phyloP scores from a whole-genome alignment of 2,797 vertebrate species.

The Schizothorax lantsangensis region DNA sequence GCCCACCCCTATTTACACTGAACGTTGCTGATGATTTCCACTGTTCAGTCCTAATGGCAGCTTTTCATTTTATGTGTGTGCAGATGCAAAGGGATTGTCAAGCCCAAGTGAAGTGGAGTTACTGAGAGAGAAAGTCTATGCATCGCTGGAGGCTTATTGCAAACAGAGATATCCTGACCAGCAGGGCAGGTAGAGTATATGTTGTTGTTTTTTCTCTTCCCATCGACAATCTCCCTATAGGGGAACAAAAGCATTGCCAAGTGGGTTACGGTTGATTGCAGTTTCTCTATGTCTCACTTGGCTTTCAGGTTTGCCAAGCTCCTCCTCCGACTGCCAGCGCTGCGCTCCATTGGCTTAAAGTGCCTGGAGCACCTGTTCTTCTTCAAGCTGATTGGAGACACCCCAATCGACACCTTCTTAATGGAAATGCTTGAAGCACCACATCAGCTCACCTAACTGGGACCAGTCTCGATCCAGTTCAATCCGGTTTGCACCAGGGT shows the following conservation, averaged over 20 bases:
- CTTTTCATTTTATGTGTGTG: neutral
- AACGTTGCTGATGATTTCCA: neutral
- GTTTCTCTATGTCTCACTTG: neutral
- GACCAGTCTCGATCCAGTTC: slow-evolving; percentile 57
- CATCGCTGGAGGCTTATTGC: slow-evolving; percentile 93
- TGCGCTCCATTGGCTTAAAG: slow-evolving; percentile 92
- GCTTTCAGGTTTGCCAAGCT: slow-evolving; percentile 89
- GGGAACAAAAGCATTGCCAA: neutral
- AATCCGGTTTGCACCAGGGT: slow-evolving; percentile 68
- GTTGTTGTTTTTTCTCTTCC: neutral
- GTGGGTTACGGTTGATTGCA: neutral
- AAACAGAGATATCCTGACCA: slow-evolving; percentile 96
- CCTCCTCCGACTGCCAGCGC: slow-evolving; percentile 90
- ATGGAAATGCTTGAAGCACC: slow-evolving; percentile 96
- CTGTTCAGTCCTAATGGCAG: neutral
- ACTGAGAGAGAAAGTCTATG: slow-evolving; percentile 91
- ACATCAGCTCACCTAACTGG: slow-evolving; percentile 85
- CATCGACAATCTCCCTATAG: neutral
- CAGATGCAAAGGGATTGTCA: slow-evolving; percentile 93
- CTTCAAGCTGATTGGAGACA: slow-evolving; percentile 95
- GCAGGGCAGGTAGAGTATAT: slow-evolving; percentile 85
- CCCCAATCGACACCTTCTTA: slow-evolving; percentile 94
- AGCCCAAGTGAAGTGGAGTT: slow-evolving; percentile 91
- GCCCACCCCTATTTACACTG: too few species aligned
- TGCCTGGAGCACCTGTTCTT: slow-evolving; percentile 96